Base-by-base conservation (phyloP, 2,888 invertebrate species). In the Fragum whitleyi region DNA sequence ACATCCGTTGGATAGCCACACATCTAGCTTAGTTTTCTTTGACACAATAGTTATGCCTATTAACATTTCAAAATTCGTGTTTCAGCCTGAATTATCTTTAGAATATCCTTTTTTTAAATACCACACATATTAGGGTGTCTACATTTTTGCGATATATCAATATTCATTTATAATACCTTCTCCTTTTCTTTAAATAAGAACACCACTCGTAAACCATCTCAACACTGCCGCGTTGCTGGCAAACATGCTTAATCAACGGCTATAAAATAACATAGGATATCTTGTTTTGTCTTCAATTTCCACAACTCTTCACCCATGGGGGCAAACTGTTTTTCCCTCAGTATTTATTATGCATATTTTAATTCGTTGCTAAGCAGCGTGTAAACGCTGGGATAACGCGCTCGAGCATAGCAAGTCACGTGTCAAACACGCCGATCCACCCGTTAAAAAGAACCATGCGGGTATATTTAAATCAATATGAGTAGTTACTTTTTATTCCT, bases 391-490 rank as follows among this genome's bases (percentile, higher is more conserved):
- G 23, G 61, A 70, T 51, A 42, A 29, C 39, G 53, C 62, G 73
- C 78, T 69, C 78, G 69, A 39, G 77, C 72, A 67, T 16, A 21
- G 28, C 47, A 14, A 23, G 72, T 32, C 77, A 72, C 77, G 77
- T 77, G 77, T 39, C 23, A 28, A 23, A 29, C 51, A 53, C 77
- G 62, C 65, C 55, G 71, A 71, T 77, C 71, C 71, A 72, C 77
- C 77, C 77, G 77, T 71, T 55, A 42, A 53, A 61, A 61, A 51
- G 39, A 23, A 53, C 51, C n/a, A 77, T 77, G 77, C 77, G 77
- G 77, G 77, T 77, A 77, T 71, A 77, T 47, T 77, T 65, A 70
- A 62, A 51, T 57, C 23, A 61, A 61, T 73, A 59, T 61, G 62
- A 73, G 62, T 11, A 62, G 59, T 73, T 61, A 69, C 69, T 69